Percentiles rank a stretch among this genome's conserved stretches.
Evolutionary conservation across 2,888 invertebrate genomes (phyloP).

Genomic region (Drosophila paranaensis): DNA sequence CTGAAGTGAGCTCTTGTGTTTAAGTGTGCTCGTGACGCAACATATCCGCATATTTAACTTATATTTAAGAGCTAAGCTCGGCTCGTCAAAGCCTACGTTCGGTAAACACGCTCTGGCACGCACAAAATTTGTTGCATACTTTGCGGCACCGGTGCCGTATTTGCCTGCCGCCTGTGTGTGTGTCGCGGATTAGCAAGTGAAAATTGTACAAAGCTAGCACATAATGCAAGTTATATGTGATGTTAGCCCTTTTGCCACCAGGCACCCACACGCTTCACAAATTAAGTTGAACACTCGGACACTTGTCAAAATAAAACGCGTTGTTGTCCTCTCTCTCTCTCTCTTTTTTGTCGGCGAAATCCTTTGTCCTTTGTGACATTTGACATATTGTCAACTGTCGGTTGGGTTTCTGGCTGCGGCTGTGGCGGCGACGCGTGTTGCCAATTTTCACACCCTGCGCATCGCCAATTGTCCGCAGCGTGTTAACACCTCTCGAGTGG

Average conservation of each 20-base stretch:
- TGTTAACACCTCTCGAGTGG: conserved; percentile 76
- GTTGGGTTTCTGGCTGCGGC: conserved; percentile 34
- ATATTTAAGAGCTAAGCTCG: conserved; percentile 48
- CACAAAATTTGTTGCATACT: conserved; percentile 57
- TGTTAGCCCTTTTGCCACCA: conserved; percentile 49
- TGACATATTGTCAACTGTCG: conserved; percentile 82
- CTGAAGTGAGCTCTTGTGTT: background rate
- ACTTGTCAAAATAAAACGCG: conserved; percentile 84
- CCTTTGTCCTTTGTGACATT: conserved; percentile 74
- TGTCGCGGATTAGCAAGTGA: conserved; percentile 65
- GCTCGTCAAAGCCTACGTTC: conserved; percentile 46
- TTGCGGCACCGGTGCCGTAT: conserved; percentile 38
- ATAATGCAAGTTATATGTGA: conserved; percentile 34
- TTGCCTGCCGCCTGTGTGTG: conserved; percentile 33
- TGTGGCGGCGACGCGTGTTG: conserved; percentile 72
- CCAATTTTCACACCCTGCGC: conserved; percentile 81
- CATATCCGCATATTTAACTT: conserved; percentile 62
- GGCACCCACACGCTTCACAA: conserved; percentile 69
- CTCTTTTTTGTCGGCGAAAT: conserved; percentile 20
- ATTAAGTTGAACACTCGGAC: conserved; percentile 79
- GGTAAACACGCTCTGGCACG: conserved; percentile 54
- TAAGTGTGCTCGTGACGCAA: conserved; percentile 31
- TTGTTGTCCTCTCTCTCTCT: conserved; percentile 8
- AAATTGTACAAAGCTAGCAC: conserved; percentile 57
- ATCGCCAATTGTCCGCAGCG: conserved; percentile 74